Base-by-base conservation (phyloP, 2,797 vertebrate genomes). In the Clarias laeviceps region DNA sequence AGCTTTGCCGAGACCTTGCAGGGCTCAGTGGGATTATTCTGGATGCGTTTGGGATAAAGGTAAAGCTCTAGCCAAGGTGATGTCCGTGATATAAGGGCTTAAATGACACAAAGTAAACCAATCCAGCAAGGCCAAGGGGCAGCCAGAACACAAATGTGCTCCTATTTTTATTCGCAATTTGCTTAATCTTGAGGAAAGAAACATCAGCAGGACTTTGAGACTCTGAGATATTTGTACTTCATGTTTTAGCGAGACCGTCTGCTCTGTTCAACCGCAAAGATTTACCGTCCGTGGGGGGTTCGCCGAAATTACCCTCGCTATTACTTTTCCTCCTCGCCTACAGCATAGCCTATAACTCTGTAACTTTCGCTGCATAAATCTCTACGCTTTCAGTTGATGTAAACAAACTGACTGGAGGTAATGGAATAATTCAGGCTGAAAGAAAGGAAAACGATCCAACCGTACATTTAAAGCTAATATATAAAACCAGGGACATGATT, bases 361-460 rank as follows among this genome's bases (percentile, higher is more conserved):
- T 87, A 54, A 22, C 62, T 83, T 87, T 84, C 84, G 85, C 70
- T 40, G 68, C 89, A 91, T 94, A 92, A 93, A 94, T 94, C 91
- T 91, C 84, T 85, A 88, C 59, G 45, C 29, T 79, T 45, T 89
- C 87, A 77, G 90, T 91, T 93, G 82, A 90, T 89, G 88, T 90
- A 89, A 91, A 91, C 88, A 92, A 91, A 94, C 91, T 91, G 91
- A 88, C 89, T 82, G 82, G 82, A 84, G 84, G 66, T 86, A 85
- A 37, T 82, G 86, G 82, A 87, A 90, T 91, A 87, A 92, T 88
- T 92, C 85, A 90, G 56, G 74, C 85, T 72, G 83, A 68, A 88
- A 82, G 11, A 88, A 78, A 61, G 57, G 27, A 61, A 61, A 78
- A 85, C 59, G 66, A 73, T 59, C 88, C 76, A 80, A 12, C 50